Base-by-base conservation (phyloP, 2,888 invertebrate species). In the Rhagophthalmus giganteus region DNA sequence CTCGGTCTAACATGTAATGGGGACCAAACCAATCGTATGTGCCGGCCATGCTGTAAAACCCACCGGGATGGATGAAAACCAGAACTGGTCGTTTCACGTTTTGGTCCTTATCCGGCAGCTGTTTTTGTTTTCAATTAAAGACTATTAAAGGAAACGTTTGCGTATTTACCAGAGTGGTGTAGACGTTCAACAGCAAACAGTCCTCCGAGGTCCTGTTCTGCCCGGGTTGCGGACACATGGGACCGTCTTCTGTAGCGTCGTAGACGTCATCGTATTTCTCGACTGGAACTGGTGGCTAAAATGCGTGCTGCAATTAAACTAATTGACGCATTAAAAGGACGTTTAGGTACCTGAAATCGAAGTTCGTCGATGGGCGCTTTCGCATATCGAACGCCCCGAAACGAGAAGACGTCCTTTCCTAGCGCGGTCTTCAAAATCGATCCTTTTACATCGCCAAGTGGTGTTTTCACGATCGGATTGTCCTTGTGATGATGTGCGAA, bases 121-220 rank as follows among this genome's bases (percentile, higher is more conserved):
- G 5, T 8, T 8, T 8, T 27, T 3, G 9, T 27, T 27, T 4
- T 27, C 6, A 28, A 10, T 35, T 45, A 11, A 27, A 15, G 28
- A 11, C 1, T 12, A 10, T 32, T 39, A 8, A 13, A 13, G 2
- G 4, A 15, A 34, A 2, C n/a, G n/a, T n/a, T n/a, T n/a, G n/a
- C n/a, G n/a, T 28, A 7, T 26, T 11, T 62, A 78, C 77, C 62
- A 74, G 74, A 57, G 59, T 77, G 0, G 80, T 79, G 56, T 82
- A 86, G 0, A 86, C 80, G 58, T 86, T 86, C 35, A 86, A 63
- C 9, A 78, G 74, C 1, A 86, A 75, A 59, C 86, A 86, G 65
- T 86, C 84, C 58, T 86, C 86, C 12, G 79, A 78, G 31, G 78
- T 61, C 10, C 64, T 63, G 14, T 61, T 59, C 5, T 44, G 55